Percentiles rank a stretch among this genome's conserved stretches.
These are phyloP conservation scores for Parapsyche elsis DNA, from an alignment of 1,140 invertebrate genomes.

Conservation along the genomic window DNA sequence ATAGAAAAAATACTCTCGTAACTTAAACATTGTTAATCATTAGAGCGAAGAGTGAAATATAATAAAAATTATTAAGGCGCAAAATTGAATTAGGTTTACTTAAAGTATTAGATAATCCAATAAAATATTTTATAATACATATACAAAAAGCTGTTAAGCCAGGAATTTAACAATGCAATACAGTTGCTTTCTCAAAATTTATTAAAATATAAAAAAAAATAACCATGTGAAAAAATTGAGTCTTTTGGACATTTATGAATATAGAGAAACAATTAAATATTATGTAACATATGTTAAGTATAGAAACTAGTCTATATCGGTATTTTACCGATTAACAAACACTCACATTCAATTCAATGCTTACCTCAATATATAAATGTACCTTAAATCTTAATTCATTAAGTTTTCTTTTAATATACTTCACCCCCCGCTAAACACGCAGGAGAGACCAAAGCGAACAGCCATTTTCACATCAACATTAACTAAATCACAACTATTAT, in stretches of 20 bases:
- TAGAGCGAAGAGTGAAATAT: slow-evolving; percentile 51
- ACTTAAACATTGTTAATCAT: slow-evolving; percentile 49
- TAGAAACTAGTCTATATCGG: slow-evolving; percentile 41
- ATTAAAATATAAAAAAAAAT: slow-evolving; percentile 41
- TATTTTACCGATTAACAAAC: slow-evolving; percentile 36
- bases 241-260: slow-evolving; percentile 36
- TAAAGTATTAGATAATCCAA: slow-evolving; percentile 54
- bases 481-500: slow-evolving; percentile 54
- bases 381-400: slow-evolving; percentile 22
- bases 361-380: slow-evolving; percentile 40
- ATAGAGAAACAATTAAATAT: slow-evolving; percentile 46
- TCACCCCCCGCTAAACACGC: neutral
- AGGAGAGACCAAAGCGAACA: slow-evolving; percentile 50
- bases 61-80: slow-evolving; percentile 55
- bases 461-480: slow-evolving; percentile 53
- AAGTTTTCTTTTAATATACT: slow-evolving; percentile 5
- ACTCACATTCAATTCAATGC: slow-evolving; percentile 44
- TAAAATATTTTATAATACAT: slow-evolving; percentile 54
- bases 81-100: slow-evolving; percentile 51
- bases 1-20: slow-evolving; percentile 45
- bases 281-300: slow-evolving; percentile 41
- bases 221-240: slow-evolving; percentile 42
- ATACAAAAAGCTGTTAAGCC: slow-evolving; percentile 54
- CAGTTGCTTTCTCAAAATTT: slow-evolving; percentile 5
- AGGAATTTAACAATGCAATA: slow-evolving; percentile 53